These are phyloP conservation scores for Hesperophylax magnus DNA, from an alignment of 1,140 invertebrate genomes.

Conservation along the genomic window DNA sequence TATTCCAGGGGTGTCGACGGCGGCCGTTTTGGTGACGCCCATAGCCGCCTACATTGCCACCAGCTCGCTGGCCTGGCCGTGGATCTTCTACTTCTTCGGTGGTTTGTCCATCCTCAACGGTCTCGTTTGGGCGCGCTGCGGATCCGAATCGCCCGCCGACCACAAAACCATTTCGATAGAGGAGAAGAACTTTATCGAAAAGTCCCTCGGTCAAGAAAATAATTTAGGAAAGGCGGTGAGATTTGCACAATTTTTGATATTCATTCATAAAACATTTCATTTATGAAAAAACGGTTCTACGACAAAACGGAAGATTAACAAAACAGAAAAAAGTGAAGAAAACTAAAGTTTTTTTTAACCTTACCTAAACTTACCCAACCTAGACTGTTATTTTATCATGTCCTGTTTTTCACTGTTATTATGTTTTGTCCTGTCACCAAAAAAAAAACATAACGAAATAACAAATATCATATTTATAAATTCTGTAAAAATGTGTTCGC, in stretches of 20 bases:
- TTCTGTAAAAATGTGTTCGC: too few relatives aligned
- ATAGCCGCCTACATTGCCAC: constrained; percentile 16
- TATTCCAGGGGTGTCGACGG: constrained; percentile 24
- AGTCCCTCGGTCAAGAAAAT: constrained; percentile 37
- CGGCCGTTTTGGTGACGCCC: constrained; percentile 5
- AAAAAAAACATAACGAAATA: too few relatives aligned
- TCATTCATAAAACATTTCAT: too few relatives aligned
- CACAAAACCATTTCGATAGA: constrained; percentile 40
- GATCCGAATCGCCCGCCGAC: constrained; percentile 44
- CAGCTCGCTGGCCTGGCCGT: constrained; percentile 45
- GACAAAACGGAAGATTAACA: too few relatives aligned
- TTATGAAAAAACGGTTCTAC: too few relatives aligned
- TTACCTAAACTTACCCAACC: too few relatives aligned
- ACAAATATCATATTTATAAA: too few relatives aligned
- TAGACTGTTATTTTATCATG: too few relatives aligned
- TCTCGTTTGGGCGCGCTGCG: constrained; percentile 33
- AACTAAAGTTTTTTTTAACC: too few relatives aligned
- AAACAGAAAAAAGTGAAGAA: too few relatives aligned
- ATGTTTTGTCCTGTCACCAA: too few relatives aligned
- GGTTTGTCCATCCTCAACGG: constrained; percentile 13
- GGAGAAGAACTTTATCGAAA: constrained; percentile 46
- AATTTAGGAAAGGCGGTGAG: not conserved
- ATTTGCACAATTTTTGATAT: not conserved
- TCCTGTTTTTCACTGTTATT: too few relatives aligned
- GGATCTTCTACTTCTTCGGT: constrained; percentile 49